These are phyloP conservation scores for Caenorhabditis afra DNA, from an alignment of 2,888 invertebrate genomes.

Conservation along the genomic window DNA sequence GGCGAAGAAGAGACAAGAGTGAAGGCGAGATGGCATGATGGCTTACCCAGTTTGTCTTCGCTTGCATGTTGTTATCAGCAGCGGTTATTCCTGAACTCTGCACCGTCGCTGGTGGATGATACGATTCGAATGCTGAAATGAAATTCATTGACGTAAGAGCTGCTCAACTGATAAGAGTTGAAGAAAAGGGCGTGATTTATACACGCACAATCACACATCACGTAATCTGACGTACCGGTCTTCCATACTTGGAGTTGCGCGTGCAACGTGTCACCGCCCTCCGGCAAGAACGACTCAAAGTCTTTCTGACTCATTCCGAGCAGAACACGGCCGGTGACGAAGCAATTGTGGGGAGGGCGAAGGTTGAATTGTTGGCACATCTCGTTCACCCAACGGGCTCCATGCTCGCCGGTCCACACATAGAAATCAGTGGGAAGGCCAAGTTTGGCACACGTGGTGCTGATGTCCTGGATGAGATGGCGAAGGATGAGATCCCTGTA, in stretches of 20 bases:
- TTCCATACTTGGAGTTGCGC: slow-evolving; percentile 80
- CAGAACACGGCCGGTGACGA: slow-evolving; percentile 70
- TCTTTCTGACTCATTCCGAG: slow-evolving; percentile 70
- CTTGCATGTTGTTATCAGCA: slow-evolving; percentile 54
- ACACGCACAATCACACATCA: slow-evolving; percentile 25
- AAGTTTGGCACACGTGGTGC: slow-evolving; percentile 77
- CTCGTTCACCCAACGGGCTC: slow-evolving; percentile 75
- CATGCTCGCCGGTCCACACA: slow-evolving; percentile 73
- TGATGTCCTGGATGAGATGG: slow-evolving; percentile 80
- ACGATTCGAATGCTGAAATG: slow-evolving; percentile 68
- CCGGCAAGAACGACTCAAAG: slow-evolving; percentile 66
- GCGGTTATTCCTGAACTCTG: slow-evolving; percentile 65
- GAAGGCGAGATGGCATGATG: not conserved
- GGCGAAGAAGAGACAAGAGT: not conserved
- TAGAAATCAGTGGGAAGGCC: slow-evolving; percentile 74
- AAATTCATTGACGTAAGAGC: slow-evolving; percentile 5
- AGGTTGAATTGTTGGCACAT: slow-evolving; percentile 79
- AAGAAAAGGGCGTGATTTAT: slow-evolving; percentile 39
- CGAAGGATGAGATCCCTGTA: slow-evolving; percentile 79
- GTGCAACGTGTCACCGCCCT: slow-evolving; percentile 77
- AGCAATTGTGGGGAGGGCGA: slow-evolving; percentile 59
- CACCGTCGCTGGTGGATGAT: slow-evolving; percentile 60
- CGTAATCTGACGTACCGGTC: slow-evolving; percentile 69
- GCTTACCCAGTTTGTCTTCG: slow-evolving; percentile 54
- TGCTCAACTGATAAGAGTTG: slow-evolving; percentile 29